Base-by-base conservation (phyloP, 1,140 invertebrate genomes). In the Phthorimaea operculella region DNA sequence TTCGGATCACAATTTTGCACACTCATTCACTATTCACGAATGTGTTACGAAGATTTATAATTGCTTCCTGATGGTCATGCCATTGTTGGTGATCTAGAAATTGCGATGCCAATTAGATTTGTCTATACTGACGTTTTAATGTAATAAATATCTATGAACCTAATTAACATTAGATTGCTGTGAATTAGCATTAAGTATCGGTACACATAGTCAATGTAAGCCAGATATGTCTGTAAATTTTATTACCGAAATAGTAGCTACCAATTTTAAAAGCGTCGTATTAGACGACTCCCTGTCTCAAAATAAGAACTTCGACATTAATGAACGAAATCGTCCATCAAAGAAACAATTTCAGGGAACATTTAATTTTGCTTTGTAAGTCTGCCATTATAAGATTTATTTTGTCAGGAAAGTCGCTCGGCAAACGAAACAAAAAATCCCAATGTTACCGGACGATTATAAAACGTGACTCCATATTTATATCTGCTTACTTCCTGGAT, bases 281-380 rank as follows among this genome's bases (percentile, higher is more conserved):
- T 28, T 28, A 2, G 21, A 28, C 21, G 21, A 28, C 21, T 28
- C 6, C 21, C 21, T 28, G 21, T 6, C 21, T 28, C 21, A 2
- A 6, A 28, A 28, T 28, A 28, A 28, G 6, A 28, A 28, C 21
- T 28, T 28, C 6, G 21, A 28, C 21, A 28, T 28, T 28, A 28
- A 28, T 28, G 21, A 28, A 28, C 21, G 21, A 28, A 28, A 28
- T 28, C 44, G 54, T 67, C 62, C 67, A 75, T 75, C 72, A 75
- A 76, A 76, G 70, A 36, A 48, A 45, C 48, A 33, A 59, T 70
- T 70, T 66, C 56, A 56, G 61, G 63, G 58, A 70, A 64, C 57
- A 51, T 66, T 68, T 60, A 66, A 60, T 55, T 63, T 64, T 42
- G 51, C 39, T 42, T 17, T 47, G 3, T 47, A 17, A 47, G 44